These are phyloP conservation scores for Penaeus indicus DNA, from an alignment of 1,140 invertebrate species.

Conservation along the genomic window DNA sequence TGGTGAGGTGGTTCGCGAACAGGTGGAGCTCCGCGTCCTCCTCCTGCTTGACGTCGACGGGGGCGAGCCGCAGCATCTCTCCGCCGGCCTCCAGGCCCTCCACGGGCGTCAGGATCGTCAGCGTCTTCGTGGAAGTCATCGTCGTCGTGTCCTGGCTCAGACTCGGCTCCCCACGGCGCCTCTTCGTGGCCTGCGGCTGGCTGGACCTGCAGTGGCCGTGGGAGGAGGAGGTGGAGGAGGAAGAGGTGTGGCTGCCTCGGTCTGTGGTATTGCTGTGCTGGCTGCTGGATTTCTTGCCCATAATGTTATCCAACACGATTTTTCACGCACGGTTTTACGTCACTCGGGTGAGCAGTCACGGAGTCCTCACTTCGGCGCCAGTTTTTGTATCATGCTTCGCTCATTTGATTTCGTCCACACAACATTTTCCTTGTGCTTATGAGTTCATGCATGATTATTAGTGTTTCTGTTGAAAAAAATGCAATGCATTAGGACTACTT, in stretches of 20 bases:
- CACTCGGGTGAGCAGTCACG: too few species aligned
- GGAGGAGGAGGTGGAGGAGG: not conserved
- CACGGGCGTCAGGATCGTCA: slow-evolving; percentile 42
- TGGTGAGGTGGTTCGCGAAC: slow-evolving; percentile 31
- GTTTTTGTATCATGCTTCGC: too few species aligned
- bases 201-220: not conserved
- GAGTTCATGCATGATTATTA: too few species aligned
- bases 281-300: too few species aligned
- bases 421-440: too few species aligned
- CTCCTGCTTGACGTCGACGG: slow-evolving; percentile 49
- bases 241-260: slow-evolving; percentile 1
- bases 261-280: not conserved
- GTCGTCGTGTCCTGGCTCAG: not conserved
- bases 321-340: too few species aligned
- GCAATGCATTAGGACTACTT: too few species aligned
- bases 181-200: slow-evolving; percentile 19
- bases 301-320: too few species aligned
- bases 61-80: slow-evolving; percentile 36
- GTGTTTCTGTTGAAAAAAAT: too few species aligned
- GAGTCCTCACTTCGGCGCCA: too few species aligned
- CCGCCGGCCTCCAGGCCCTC: slow-evolving; percentile 40
- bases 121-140: slow-evolving; percentile 40
- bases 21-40: slow-evolving; percentile 36
- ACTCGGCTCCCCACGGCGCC: slow-evolving; percentile 11
- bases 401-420: too few species aligned